phyloP scores from a whole-genome alignment of 2,113 vertebrate genomes.

The Tautogolabrus adspersus region DNA sequence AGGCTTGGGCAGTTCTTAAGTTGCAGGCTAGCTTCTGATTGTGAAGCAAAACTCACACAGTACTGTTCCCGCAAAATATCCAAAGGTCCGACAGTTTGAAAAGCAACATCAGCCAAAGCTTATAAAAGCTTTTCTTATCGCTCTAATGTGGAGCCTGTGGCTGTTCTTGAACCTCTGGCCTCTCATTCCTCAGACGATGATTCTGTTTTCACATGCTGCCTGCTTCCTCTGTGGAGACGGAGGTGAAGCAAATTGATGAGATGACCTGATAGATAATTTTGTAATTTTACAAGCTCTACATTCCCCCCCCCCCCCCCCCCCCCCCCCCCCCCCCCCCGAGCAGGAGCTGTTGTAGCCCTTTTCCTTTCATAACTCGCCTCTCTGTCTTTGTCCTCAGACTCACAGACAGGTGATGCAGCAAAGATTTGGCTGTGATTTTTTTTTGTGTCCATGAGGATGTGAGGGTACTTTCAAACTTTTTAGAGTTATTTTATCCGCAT shows the following conservation, averaged over 20 bases:
- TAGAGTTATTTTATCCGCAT: background rate
- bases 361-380: slow-evolving; percentile 6
- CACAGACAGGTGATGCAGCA: background rate
- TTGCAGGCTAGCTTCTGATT: background rate
- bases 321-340: slow-evolving; percentile 6
- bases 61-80: slow-evolving; percentile 16
- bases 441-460: background rate
- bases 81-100: slow-evolving; percentile 13
- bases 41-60: slow-evolving; percentile 10
- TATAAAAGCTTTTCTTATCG: slow-evolving; percentile 36
- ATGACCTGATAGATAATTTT: slow-evolving; percentile 47
- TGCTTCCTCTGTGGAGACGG: slow-evolving; percentile 7
- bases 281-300: slow-evolving; percentile 22
- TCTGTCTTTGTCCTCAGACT: slow-evolving; percentile 11
- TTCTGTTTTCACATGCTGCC: slow-evolving; percentile 20
- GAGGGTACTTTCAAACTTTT: background rate
- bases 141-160: slow-evolving; percentile 48
- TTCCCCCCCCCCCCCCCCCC: slow-evolving; percentile 4
- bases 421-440: background rate
- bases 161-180: slow-evolving; percentile 54
- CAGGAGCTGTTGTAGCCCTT: background rate
- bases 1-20: background rate
- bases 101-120: slow-evolving; percentile 29
- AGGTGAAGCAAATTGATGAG: slow-evolving; percentile 51
- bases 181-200: background rate